Conservation (phyloP, 2,888 invertebrate genomes). For the Hypena proboscidalis region DNA sequence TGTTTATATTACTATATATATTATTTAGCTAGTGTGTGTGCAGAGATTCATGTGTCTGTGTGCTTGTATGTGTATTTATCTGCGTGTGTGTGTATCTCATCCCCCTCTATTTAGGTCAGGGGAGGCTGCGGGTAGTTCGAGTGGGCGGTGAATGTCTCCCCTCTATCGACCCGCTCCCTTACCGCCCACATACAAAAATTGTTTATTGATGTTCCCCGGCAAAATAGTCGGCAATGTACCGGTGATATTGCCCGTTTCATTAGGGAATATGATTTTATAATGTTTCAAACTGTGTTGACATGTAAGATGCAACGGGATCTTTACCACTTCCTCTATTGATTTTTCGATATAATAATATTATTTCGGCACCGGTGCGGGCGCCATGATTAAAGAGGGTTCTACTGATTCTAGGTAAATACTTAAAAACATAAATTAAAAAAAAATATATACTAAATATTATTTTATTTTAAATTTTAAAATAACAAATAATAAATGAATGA, state of each 20-base stretch:
- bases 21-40: slow-evolving; percentile 1
- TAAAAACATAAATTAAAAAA: too few species aligned
- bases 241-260: slow-evolving; percentile 5
- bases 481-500: too few species aligned
- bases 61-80: slow-evolving; percentile 32
- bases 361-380: too few species aligned
- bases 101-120: slow-evolving; percentile 73
- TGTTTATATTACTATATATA: not conserved
- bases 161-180: slow-evolving; percentile 65
- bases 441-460: too few species aligned
- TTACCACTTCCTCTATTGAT: too few species aligned
- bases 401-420: too few species aligned
- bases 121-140: slow-evolving; percentile 61
- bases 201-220: slow-evolving; percentile 29
- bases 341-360: too few species aligned
- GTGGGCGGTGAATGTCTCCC: slow-evolving; percentile 62
- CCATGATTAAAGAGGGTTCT: too few species aligned
- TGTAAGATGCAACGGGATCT: too few species aligned
- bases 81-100: slow-evolving; percentile 56
- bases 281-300: too few species aligned
- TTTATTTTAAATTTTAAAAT: too few species aligned
- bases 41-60: slow-evolving; percentile 17
- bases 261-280: not conserved
- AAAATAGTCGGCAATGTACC: slow-evolving; percentile 18
- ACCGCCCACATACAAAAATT: slow-evolving; percentile 56